Base-by-base conservation (phyloP, 2,797 vertebrate genomes). In the Enteromius viviparus region DNA sequence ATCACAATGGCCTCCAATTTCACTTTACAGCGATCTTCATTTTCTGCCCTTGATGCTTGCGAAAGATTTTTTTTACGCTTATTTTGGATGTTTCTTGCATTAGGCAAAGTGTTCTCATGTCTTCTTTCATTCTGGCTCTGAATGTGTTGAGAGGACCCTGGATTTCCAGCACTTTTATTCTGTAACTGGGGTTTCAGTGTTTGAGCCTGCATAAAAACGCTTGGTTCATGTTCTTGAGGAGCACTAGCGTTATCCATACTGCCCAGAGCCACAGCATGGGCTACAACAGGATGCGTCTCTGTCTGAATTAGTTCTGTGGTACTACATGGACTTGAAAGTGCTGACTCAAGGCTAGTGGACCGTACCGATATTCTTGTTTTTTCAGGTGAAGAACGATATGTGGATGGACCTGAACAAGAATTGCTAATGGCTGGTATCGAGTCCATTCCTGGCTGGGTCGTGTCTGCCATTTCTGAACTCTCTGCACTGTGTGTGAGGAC, bases 1-100 rank as follows among this genome's bases (percentile, higher is more conserved):
- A 98, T 97, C 29, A 98, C 93, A 19, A 98, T 98, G 26, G 97
- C 96, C 86, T 98, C 97, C 81, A 97, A 95, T 86, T 98, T 98
- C 17, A 98, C 93, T 12, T 96, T 91, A 0, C 94, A 78, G 17
- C 81, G 84, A 1, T 92, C 89, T 3, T 86, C 87, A 0, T 89
- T 77, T 42, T 76, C 58, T 40, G 72, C 21, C 2, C 53, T 58
- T 49, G 37, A 45, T 10, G 78, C 45, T 3, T 17, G 71, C 40
- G 74, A 78, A 47, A 60, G 49, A 15, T 40, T 49, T 7, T 64
- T 81, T 3, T 76, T 70, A 19, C 3, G 47, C 40, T 68, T 74
- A 40, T 37, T 37, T 14, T 72, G 82, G 83, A 84, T 81, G 32
- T 76, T 76, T 68, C 76, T 69, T 19, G 65, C 60, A 75, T 58